Evolutionary conservation across 2,888 invertebrate genomes (phyloP).

Genomic region (Cancer borealis): DNA sequence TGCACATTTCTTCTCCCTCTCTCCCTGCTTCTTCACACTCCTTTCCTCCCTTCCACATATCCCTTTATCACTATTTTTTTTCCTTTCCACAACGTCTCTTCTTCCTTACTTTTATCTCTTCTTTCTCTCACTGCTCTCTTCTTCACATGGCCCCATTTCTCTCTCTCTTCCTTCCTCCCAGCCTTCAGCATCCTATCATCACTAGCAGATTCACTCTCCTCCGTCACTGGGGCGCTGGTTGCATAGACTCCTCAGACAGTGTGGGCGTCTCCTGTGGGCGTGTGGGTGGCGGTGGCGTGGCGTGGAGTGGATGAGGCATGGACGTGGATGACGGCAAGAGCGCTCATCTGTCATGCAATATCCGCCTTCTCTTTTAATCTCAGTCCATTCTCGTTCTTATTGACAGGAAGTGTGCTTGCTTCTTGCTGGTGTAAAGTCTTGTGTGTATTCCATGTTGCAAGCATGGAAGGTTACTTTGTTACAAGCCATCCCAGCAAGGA

Average conservation of each 20-base stretch:
- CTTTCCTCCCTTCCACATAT: background rate
- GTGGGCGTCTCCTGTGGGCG: background rate
- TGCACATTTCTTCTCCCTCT: background rate
- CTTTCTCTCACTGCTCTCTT: background rate
- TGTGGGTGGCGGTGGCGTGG: background rate
- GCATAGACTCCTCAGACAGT: background rate
- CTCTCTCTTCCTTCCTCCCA: background rate
- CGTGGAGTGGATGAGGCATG: slow-evolving; percentile 21
- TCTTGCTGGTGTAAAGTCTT: background rate
- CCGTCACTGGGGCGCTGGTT: background rate
- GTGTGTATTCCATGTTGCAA: background rate
- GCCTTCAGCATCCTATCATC: background rate
- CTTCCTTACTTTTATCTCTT: background rate
- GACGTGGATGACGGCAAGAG: background rate
- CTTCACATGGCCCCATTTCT: background rate
- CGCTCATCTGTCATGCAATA: slow-evolving; percentile 7
- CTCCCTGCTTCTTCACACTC: background rate
- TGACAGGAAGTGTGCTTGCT: background rate
- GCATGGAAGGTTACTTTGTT: slow-evolving; percentile 9
- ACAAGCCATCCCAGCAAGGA: background rate
- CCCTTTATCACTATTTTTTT: background rate
- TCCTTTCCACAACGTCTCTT: background rate
- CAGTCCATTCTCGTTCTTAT: background rate
- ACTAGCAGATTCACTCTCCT: background rate
- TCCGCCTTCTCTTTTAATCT: background rate